Conservation (phyloP, 2,113 vertebrate genomes). For the Muntiacus reevesi region DNA sequence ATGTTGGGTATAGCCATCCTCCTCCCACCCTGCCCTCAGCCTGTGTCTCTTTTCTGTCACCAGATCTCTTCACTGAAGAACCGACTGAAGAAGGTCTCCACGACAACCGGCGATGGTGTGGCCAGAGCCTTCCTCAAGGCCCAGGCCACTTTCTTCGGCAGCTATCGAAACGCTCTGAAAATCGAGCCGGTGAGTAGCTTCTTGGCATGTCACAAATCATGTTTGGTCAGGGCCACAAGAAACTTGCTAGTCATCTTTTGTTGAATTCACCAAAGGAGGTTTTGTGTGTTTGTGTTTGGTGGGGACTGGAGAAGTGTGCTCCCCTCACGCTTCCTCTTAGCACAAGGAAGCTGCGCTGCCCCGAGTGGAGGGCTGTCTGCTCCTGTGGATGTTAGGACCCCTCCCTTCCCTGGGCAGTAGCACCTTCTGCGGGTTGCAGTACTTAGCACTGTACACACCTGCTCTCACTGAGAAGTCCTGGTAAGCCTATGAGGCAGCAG, state of each 20-base stretch:
- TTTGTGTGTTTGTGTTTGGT: not conserved
- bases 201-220: not conserved
- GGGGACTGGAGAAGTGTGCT: not conserved
- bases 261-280: not conserved
- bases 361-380: not conserved
- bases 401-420: too few species aligned
- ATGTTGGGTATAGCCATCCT: not conserved
- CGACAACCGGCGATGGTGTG: constrained; percentile 93
- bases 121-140: constrained; percentile 95
- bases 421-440: fast-evolving
- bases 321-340: not conserved
- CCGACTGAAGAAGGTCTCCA: constrained; percentile 95
- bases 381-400: not conserved
- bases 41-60: constrained; percentile 22
- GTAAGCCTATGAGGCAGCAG: not conserved
- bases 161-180: constrained; percentile 95
- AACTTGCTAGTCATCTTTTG: not conserved
- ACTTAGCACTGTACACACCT: not conserved
- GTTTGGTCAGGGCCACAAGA: not conserved
- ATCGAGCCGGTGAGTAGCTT: constrained; percentile 91
- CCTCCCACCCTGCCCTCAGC: not conserved
- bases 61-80: constrained; percentile 95
- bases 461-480: not conserved
- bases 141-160: constrained; percentile 95
- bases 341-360: not conserved